Percentiles rank a stretch among this genome's conserved stretches.
phyloP scores from a whole-genome alignment of 2,113 vertebrate genomes.

The Sardina pilchardus region DNA sequence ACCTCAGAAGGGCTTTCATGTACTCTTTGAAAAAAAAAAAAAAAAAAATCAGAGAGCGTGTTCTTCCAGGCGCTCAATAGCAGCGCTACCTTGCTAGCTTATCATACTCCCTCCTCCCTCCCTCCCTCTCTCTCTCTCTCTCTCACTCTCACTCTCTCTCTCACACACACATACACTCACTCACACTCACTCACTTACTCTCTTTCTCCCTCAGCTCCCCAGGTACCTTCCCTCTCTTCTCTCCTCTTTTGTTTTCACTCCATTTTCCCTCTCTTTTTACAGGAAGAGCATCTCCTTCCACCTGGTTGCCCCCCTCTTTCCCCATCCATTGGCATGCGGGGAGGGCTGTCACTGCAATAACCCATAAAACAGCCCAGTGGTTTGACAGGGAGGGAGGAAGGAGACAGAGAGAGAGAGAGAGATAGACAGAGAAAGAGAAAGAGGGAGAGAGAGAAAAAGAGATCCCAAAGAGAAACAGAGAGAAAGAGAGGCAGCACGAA shows the following conservation, averaged over 20 bases:
- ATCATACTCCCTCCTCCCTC: slow-evolving; percentile 10
- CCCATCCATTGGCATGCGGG: slow-evolving; percentile 53
- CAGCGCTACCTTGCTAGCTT: slow-evolving; percentile 52
- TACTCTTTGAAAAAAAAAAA: slow-evolving; percentile 70
- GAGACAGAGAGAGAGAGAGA: slow-evolving; percentile 18
- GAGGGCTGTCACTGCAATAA: slow-evolving; percentile 35
- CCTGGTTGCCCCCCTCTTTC: slow-evolving; percentile 69
- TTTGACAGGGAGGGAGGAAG: slow-evolving; percentile 65
- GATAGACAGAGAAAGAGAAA: slow-evolving; percentile 60
- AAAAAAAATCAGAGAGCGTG: slow-evolving; percentile 79
- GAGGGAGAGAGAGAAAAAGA: not conserved
- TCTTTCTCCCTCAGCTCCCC: slow-evolving; percentile 64
- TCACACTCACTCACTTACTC: not conserved
- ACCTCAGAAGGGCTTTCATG: slow-evolving; percentile 87
- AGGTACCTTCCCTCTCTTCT: slow-evolving; percentile 69
- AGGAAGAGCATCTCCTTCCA: slow-evolving; percentile 74
- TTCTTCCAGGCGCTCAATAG: slow-evolving; percentile 76
- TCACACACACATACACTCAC: slow-evolving; percentile 23
- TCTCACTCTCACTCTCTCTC: not conserved
- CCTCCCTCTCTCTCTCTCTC: not conserved
- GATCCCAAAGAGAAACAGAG: not conserved
- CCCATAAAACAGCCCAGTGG: slow-evolving; percentile 33
- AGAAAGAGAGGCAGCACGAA: slow-evolving; percentile 59
- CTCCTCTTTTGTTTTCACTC: slow-evolving; percentile 64
- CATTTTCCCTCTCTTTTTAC: slow-evolving; percentile 67